Evolutionary conservation across 2,888 invertebrate species (phyloP).

Genomic region (Timandra comae): DNA sequence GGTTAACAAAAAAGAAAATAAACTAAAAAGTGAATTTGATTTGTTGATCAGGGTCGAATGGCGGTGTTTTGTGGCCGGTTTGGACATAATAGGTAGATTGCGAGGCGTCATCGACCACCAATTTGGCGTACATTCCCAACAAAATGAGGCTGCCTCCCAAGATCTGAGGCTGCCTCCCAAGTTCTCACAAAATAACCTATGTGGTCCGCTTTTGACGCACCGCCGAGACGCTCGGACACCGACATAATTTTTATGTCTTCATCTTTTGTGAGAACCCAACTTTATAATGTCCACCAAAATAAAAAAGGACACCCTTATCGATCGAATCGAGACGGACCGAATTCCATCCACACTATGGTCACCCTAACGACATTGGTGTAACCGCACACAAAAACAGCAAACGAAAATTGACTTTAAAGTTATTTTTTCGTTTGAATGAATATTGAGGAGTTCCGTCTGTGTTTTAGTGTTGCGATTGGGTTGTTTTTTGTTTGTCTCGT

Average conservation of each 20-base stretch:
- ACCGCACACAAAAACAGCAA: conserved; percentile 56
- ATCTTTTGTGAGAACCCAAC: conserved; percentile 62
- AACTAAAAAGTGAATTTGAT: conserved; percentile 45
- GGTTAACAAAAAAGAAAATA: conserved; percentile 36
- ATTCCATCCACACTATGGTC: conserved; percentile 65
- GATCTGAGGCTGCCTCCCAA: conserved; percentile 48
- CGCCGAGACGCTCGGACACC: conserved; percentile 38
- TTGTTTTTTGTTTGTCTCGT: conserved; percentile 46
- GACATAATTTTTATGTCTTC: conserved; percentile 73
- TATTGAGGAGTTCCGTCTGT: conserved; percentile 26
- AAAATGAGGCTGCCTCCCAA: conserved; percentile 34
- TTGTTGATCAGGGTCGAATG: conserved; percentile 63
- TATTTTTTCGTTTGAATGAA: conserved; percentile 48
- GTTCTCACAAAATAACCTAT: conserved; percentile 59
- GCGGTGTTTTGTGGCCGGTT: conserved; percentile 50
- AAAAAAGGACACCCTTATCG: conserved; percentile 35
- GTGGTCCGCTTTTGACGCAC: conserved; percentile 68
- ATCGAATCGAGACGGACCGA: conserved; percentile 48
- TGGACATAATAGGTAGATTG: conserved; percentile 66
- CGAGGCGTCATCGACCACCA: conserved; percentile 71
- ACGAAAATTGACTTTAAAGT: conserved; percentile 51
- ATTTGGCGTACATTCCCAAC: conserved; percentile 55
- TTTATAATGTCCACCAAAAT: conserved; percentile 39
- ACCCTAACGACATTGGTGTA: conserved; percentile 66
- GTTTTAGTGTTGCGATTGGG: conserved; percentile 28